These are phyloP conservation scores for Priocnemis perturbator DNA, from an alignment of 2,888 invertebrate genomes.

Conservation along the genomic window DNA sequence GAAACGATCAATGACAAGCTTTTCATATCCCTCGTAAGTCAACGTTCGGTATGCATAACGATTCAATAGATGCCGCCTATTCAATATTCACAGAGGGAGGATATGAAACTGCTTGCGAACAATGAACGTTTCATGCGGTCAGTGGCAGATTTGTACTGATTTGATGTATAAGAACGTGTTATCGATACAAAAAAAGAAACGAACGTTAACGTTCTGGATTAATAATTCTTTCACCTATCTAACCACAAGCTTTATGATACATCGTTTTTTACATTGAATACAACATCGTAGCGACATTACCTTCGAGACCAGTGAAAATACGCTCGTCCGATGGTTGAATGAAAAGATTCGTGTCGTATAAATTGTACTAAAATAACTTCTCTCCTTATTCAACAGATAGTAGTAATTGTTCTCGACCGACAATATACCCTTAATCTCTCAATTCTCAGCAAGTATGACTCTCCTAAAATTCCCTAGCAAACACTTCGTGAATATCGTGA, in stretches of 20 bases:
- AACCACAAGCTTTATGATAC: slow-evolving; percentile 16
- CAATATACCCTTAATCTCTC: no score
- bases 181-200: no score
- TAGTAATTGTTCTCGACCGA: neutral
- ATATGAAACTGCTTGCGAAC: neutral
- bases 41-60: no score
- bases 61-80: neutral
- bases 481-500: neutral
- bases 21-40: no score
- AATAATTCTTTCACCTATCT: neutral
- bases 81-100: neutral
- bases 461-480: slow-evolving; percentile 36
- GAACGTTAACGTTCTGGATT: neutral
- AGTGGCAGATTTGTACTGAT: neutral
- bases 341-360: neutral
- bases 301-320: no score
- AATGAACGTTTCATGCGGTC: neutral
- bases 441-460: slow-evolving; percentile 11
- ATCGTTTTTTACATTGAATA: slow-evolving; percentile 20
- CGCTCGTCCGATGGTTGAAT: no score
- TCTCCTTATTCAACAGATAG: neutral
- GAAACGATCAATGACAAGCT: no score
- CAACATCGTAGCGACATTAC: neutral
- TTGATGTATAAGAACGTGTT: neutral
- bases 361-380: slow-evolving; percentile 10